Base-by-base conservation (phyloP, 2,888 invertebrate species). In the Drosophila atroscutellata region DNA sequence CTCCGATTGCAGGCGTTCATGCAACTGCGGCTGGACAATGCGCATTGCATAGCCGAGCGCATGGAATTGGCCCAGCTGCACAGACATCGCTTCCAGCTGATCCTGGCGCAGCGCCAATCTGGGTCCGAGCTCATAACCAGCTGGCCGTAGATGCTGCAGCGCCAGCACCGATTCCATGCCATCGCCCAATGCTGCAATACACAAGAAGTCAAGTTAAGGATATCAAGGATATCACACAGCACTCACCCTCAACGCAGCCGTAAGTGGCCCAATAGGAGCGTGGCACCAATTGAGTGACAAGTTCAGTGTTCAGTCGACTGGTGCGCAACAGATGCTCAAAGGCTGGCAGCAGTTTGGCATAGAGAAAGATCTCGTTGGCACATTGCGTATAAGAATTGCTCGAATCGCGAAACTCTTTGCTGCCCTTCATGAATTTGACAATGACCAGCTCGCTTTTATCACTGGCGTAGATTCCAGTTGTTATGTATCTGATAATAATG, bases 381-480 rank as follows among this genome's bases (percentile, higher is more conserved):
- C 92, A 93, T 76, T 92, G 93, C 20, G 80, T 86, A 57, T 90
- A 91, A 2, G 91, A 91, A 74, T 91, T 90, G 64, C 90, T 91
- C 3, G 81, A 80, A 32, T 85, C 82, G 1, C 93, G 91, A 50
- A 92, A 92, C 18, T 75, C 68, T 3, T 80, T 77, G 52, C 87
- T 89, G 26, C 93, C 92, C 62, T 91, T 92, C 92, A 93, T 93
- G 58, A 93, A 92, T 68, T 93, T 93, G 0, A 88, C 88, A 56
- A 93, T 81, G 18, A 91, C 68, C 49, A 77, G 50, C 30, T 91
- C 80, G 15, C 74, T 78, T 6, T 57, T 70, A 18, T 47, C 57
- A 18, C 90, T 86, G 20, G 15, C 8, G 4, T 15, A 45, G 7
- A 4, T 2, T 15, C 7, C 20, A 45, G 20, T 8, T 45, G 3